These are phyloP conservation scores for Cacoxenus indagator DNA, from an alignment of 2,888 invertebrate species.

Conservation along the genomic window DNA sequence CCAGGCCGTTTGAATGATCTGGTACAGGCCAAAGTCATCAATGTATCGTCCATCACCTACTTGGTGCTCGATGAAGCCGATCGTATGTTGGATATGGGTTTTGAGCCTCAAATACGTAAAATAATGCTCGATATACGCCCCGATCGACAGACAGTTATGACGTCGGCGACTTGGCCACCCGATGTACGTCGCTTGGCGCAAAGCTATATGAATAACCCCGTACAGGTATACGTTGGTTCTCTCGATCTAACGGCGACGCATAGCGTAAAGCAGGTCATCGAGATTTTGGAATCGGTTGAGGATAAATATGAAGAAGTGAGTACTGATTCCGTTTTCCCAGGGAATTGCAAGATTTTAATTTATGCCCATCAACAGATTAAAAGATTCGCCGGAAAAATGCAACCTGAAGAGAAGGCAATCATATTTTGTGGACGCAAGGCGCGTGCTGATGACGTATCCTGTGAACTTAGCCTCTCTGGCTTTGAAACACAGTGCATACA, in stretches of 20 bases:
- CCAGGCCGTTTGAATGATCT: constrained; percentile 94
- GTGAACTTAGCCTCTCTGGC: constrained; percentile 81
- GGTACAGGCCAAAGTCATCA: constrained; percentile 79
- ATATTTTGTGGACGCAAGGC: constrained; percentile 92
- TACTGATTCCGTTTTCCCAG: neutral
- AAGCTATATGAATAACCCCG: constrained; percentile 89
- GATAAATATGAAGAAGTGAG: constrained; percentile 73
- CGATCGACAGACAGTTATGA: constrained; percentile 96
- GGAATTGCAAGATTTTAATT: neutral
- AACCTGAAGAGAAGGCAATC: constrained; percentile 84
- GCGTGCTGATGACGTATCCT: constrained; percentile 85
- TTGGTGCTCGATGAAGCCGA: constrained; percentile 94
- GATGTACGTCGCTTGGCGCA: constrained; percentile 88
- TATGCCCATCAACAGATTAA: constrained; percentile 72
- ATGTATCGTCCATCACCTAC: constrained; percentile 85
- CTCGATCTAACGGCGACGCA: constrained; percentile 91
- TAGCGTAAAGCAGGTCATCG: constrained; percentile 85
- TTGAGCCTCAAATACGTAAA: constrained; percentile 89
- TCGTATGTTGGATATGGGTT: constrained; percentile 89
- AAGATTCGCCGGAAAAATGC: constrained; percentile 80
- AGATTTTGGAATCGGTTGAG: constrained; percentile 79
- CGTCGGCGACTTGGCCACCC: constrained; percentile 95
- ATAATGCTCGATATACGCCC: constrained; percentile 85
- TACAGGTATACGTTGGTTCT: constrained; percentile 91
- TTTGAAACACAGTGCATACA: constrained; percentile 86